Evolutionary conservation across 2,113 vertebrate genomes (phyloP).

Genomic region (Bostrychus sinensis): DNA sequence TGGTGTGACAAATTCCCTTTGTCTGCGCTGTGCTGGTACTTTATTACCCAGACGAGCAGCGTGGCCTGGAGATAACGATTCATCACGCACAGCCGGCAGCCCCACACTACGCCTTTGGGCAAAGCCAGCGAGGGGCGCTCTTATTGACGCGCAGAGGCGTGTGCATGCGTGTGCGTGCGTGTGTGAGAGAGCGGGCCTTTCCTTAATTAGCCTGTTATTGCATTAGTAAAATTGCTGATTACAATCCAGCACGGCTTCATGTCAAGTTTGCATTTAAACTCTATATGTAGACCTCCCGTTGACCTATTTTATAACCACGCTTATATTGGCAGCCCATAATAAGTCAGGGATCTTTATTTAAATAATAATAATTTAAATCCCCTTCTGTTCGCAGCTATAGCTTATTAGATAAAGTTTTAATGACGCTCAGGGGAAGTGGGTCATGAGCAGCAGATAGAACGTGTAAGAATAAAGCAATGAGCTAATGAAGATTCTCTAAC

Average conservation of each 20-base stretch:
- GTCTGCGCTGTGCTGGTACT: slow-evolving; percentile 82
- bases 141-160: slow-evolving; percentile 47
- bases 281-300: slow-evolving; percentile 37
- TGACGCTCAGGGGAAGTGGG: slow-evolving; percentile 34
- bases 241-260: slow-evolving; percentile 45
- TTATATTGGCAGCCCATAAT: slow-evolving; percentile 21
- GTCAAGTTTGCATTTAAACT: slow-evolving; percentile 27
- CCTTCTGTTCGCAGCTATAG: slow-evolving; percentile 17
- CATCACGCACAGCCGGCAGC: slow-evolving; percentile 79
- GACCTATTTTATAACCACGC: slow-evolving; percentile 11
- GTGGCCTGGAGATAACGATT: slow-evolving; percentile 81
- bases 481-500: slow-evolving; percentile 25
- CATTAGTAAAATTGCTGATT: slow-evolving; percentile 70
- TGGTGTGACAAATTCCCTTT: slow-evolving; percentile 84
- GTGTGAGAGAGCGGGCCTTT: background rate
- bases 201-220: slow-evolving; percentile 68
- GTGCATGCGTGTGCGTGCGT: slow-evolving; percentile 6
- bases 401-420: slow-evolving; percentile 39
- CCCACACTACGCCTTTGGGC: slow-evolving; percentile 75
- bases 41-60: slow-evolving; percentile 82
- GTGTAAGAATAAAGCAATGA: slow-evolving; percentile 5
- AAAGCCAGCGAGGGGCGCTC: slow-evolving; percentile 67
- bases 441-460: slow-evolving; percentile 16
- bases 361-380: slow-evolving; percentile 32
- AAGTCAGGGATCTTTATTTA: slow-evolving; percentile 47